phyloP scores from a whole-genome alignment of 2,888 invertebrate species.

The Melikaiella ostensackeni region DNA sequence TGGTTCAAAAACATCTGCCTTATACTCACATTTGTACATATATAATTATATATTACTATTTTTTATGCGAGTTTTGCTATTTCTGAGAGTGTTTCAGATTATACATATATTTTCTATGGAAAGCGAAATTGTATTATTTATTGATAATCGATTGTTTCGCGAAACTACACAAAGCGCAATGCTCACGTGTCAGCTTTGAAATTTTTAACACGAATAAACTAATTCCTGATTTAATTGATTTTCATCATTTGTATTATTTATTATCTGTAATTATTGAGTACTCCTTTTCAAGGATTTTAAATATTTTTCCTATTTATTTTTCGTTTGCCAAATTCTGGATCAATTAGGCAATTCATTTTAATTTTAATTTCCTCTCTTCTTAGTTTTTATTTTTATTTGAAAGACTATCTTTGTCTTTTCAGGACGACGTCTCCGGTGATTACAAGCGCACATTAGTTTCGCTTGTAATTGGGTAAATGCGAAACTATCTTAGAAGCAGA shows the following conservation, averaged over 20 bases:
- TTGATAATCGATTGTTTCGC: conserved; percentile 6
- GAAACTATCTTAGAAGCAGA: neutral
- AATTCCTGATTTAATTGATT: neutral
- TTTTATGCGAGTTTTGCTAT: conserved; percentile 32
- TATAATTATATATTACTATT: conserved; percentile 27
- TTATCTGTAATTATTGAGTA: neutral
- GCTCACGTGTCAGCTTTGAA: neutral
- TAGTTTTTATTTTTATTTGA: neutral
- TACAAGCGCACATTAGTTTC: conserved; percentile 83
- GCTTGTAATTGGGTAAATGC: conserved; percentile 75
- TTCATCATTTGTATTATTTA: neutral
- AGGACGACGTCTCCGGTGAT: conserved; percentile 85
- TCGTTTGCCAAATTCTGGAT: neutral
- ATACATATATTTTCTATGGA: conserved; percentile 24
- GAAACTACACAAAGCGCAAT: conserved; percentile 20
- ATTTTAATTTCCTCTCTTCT: neutral
- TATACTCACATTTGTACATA: conserved; percentile 32
- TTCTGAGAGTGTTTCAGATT: conserved; percentile 8
- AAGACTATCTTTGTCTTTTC: conserved; percentile 76
- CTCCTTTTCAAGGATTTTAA: neutral
- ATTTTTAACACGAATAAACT: conserved; percentile 20
- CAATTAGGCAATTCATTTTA: neutral
- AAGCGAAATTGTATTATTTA: conserved; percentile 21
- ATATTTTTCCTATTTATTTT: neutral
- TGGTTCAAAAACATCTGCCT: neutral